These are phyloP conservation scores for Bergia puertoricense DNA, from an alignment of 92 coral and sea anemone genomes.

Conservation along the genomic window DNA sequence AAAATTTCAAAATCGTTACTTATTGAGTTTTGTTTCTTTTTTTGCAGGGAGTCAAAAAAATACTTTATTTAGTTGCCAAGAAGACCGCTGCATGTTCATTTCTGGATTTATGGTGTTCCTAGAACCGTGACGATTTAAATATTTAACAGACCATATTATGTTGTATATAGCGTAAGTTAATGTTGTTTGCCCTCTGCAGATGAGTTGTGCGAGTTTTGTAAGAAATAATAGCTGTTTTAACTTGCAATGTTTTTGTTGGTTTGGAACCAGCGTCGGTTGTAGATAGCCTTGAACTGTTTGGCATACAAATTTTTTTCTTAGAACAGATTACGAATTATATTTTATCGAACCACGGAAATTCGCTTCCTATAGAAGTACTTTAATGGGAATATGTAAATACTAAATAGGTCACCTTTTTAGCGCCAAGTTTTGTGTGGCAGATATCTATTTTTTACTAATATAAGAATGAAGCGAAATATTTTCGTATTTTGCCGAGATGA, in stretches of 20 bases:
- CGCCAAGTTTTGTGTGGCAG: not conserved
- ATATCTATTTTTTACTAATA: constrained; percentile 22
- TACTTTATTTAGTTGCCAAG: constrained; percentile 35
- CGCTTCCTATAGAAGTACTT: not conserved
- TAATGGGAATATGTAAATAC: constrained; percentile 29
- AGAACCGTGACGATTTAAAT: constrained; percentile 7
- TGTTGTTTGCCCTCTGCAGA: not conserved
- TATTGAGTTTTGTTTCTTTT: not conserved
- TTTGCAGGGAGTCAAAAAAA: constrained; percentile 41
- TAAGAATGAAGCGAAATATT: not conserved
- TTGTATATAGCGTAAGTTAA: constrained; percentile 37
- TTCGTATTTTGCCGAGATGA: constrained; percentile 26
- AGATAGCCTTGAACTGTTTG: constrained; percentile 9
- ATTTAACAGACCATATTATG: constrained; percentile 31
- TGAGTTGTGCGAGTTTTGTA: constrained; percentile 3
- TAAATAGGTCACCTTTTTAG: not conserved
- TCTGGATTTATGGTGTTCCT: constrained; percentile 2
- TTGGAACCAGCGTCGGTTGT: constrained; percentile 23
- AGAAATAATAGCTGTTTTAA: constrained; percentile 12
- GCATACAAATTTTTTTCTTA: constrained; percentile 4
- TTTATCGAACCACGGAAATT: constrained; percentile 4
- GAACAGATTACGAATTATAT: not conserved
- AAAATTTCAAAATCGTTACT: not conserved
- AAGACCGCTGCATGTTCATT: constrained; percentile 15
- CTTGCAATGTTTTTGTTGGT: constrained; percentile 1